Evolutionary conservation across 30 jellyfish, hydroid and myxozoan genomes (phyloP), one percentile per base, ranked within the genome.

Genomic region (Phacellophora camtschatica): DNA sequence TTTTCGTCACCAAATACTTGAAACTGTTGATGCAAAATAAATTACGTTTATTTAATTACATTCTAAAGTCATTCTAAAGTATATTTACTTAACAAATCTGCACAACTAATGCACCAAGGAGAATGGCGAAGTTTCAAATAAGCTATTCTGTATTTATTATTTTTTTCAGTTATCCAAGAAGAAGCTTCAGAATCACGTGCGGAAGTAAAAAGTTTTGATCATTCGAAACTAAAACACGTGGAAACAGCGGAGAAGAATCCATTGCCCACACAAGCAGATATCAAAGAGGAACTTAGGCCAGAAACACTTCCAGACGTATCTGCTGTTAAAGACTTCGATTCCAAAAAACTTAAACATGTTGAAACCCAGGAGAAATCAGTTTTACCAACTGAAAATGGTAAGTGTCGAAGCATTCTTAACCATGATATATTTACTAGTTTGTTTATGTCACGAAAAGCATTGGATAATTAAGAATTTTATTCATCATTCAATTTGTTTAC

Each of bases 141-240:
- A 7, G 8, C 27, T 9, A 7, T 8, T 10, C 15, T 2, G 34
- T 7, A 28, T 1, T 4, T 24, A 7, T 43, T 8, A 34, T 50
- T 15, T 36, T 2, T 77, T 87, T 58, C 75, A 88, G 97, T 80
- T 11, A 90, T 90, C 67, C 79, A 90, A 78, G 97, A 82, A 49
- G 97, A 90, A 71, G 77, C 94, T 28, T 65, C 86, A 39, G 96
- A 82, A 16, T 73, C 96, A 11, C 88, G 97, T 20, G 96, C 97
- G 27, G 97, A 90, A 72, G 97, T 90, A 61, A 90, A 90, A 51
- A 34, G 82, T 22, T 90, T 90, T 50, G 97, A 90, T 45, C 90
- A 64, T 15, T 41, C 82, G 9, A 80, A 72, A 77, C 42, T 90
- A 71, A 90, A 90, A 71, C 96, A 83, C 66, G 97, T 90, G 1